These are phyloP conservation scores for Diploscapter pachys DNA, from an alignment of 1,140 invertebrate genomes.

Conservation along the genomic window DNA sequence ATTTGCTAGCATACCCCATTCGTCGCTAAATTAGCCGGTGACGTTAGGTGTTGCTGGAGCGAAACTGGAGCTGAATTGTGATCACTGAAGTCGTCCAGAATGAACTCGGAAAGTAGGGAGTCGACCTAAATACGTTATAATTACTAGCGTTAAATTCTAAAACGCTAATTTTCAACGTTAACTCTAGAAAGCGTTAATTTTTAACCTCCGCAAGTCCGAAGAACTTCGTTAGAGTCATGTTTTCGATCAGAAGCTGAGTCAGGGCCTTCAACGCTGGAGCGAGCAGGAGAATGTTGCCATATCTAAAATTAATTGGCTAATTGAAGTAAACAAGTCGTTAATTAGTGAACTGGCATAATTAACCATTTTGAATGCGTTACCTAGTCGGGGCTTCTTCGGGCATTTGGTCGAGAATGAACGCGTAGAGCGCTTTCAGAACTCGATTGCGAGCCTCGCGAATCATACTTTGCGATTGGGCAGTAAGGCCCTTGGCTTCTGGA, in stretches of 20 bases:
- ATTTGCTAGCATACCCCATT: constrained; percentile 9
- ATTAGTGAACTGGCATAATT: not conserved
- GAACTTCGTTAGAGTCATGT: constrained; percentile 59
- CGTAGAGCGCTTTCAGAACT: constrained; percentile 56
- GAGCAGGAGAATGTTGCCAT: constrained; percentile 52
- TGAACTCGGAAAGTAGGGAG: constrained; percentile 50
- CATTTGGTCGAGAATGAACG: constrained; percentile 50
- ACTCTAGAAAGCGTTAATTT: not conserved
- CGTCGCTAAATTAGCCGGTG: constrained; percentile 9
- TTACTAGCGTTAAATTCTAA: not conserved
- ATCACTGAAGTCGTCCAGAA: constrained; percentile 49
- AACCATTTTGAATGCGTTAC: constrained; percentile 27
- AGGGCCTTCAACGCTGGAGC: constrained; percentile 56
- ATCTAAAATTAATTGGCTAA: constrained; percentile 15
- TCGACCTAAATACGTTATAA: constrained; percentile 24
- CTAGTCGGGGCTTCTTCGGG: constrained; percentile 58
- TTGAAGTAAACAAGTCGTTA: not conserved
- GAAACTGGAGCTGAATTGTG: not conserved
- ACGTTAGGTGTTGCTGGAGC: constrained; percentile 13
- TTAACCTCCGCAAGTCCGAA: constrained; percentile 56
- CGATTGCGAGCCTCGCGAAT: constrained; percentile 55
- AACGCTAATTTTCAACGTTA: not conserved
- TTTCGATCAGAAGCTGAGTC: constrained; percentile 57
- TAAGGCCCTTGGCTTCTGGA: constrained; percentile 57
- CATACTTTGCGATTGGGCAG: constrained; percentile 39